Conservation (phyloP, 2,797 vertebrate species). For the Oceanodroma leucorhoa region DNA sequence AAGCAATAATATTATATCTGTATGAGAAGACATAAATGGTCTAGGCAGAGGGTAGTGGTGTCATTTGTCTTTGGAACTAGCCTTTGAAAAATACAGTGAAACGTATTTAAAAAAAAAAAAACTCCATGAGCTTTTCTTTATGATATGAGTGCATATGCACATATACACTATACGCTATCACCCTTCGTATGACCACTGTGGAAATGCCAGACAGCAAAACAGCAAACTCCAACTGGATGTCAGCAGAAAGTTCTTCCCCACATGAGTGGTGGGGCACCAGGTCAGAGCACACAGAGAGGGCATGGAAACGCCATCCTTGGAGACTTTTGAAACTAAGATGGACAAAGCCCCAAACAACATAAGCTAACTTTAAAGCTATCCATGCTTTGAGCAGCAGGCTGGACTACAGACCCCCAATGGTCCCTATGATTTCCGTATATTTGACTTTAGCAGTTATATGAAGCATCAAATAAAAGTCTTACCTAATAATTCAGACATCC, state of each 20-base stretch:
- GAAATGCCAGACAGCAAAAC: background rate
- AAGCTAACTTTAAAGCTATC: background rate
- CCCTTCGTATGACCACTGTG: background rate
- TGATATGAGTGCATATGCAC: background rate
- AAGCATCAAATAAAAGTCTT: background rate
- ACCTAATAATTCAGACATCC: background rate
- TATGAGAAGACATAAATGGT: background rate
- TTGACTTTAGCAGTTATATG: background rate
- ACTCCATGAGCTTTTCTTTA: background rate
- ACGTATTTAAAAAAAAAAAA: background rate
- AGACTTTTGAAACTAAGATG: background rate
- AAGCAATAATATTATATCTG: background rate
- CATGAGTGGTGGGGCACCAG: fast-evolving
- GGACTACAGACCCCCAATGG: background rate
- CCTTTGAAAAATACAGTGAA: background rate
- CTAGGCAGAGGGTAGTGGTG: background rate
- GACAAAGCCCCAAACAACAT: background rate
- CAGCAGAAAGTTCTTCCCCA: background rate
- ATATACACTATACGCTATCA: background rate
- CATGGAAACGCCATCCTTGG: background rate
- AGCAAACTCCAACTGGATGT: background rate
- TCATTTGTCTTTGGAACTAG: background rate
- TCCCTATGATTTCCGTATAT: background rate
- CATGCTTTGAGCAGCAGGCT: background rate
- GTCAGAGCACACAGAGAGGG: background rate